Base-by-base conservation (phyloP, 2,888 invertebrate genomes). In the Notodonta dromedarius region DNA sequence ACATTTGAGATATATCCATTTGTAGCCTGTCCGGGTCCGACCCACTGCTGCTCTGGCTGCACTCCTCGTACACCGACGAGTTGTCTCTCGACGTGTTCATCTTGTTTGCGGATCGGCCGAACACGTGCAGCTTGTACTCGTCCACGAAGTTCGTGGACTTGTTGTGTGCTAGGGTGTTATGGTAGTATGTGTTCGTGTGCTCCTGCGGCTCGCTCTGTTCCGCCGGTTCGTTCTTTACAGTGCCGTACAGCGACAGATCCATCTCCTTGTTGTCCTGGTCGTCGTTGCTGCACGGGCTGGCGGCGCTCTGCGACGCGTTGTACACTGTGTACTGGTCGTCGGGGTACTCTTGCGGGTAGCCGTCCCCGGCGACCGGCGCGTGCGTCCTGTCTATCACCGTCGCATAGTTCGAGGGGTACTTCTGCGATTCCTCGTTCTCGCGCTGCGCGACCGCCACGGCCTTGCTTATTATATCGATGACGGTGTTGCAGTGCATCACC, bases 1-100 rank as follows among this genome's bases (percentile, higher is more conserved):
- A 92, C 87, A 93, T 89, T 79, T 93, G 93, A 39, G 93, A 93
- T 72, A 95, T 95, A 84, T 96, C 96, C 87, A 96, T 96, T 79
- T 96, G 96, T 75, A 96, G 88, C 76, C 96, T 91, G 74, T 96
- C 96, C 2, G 96, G 96, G 89, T 97, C 97, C 0, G 96, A 96
- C 71, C 95, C 95, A 81, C 95, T 95, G 83, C 96, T 96, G 83
- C 95, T 96, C 69, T 95, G 94, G 77, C 95, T 95, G 79, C 94
- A 94, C 54, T 94, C 95, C 70, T 94, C 94, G 67, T 93, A 94
- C 60, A 93, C 93, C 42, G 93, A 91, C 58, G 94, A 84, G 69
- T 91, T 94, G 63, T 94, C 94, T 69, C 93, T 90, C 24, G 84
- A 71, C 35, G 79, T 72, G 75, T 87, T 88, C 60, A 80, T 75